A percentile compares a stretch with the other conserved stretches of the same genome.
These are phyloP conservation scores for Phaenicophaeus curvirostris DNA, from an alignment of 2,797 vertebrate species.

Conservation along the genomic window DNA sequence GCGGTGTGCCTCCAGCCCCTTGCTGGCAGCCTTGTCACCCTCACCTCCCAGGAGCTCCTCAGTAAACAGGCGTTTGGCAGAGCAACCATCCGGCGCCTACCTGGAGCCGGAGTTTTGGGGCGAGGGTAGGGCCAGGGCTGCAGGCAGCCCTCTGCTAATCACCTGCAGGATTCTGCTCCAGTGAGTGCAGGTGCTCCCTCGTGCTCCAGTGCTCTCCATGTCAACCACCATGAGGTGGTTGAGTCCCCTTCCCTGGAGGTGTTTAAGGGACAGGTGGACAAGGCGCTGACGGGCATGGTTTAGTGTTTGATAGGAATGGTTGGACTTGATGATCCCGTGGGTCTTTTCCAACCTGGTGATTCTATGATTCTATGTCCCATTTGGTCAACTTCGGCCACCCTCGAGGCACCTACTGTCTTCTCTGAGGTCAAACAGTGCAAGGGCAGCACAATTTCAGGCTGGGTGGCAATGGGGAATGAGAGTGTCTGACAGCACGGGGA, in stretches of 20 bases:
- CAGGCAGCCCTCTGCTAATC: background rate
- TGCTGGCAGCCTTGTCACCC: background rate
- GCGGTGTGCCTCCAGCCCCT: background rate
- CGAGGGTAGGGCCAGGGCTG: background rate
- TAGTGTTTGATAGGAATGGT: too few relatives aligned
- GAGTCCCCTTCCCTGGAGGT: too few relatives aligned
- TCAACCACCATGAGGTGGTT: too few relatives aligned
- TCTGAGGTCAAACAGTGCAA: background rate
- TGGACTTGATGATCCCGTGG: too few relatives aligned
- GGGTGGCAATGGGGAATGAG: background rate
- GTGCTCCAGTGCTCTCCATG: fast-evolving
- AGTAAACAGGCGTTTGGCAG: background rate
- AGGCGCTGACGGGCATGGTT: too few relatives aligned
- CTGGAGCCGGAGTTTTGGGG: background rate
- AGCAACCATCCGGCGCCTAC: background rate
- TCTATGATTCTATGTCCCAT: too few relatives aligned
- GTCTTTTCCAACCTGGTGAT: too few relatives aligned
- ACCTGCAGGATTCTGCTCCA: background rate
- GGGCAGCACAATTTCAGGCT: background rate
- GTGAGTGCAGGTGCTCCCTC: too few relatives aligned
- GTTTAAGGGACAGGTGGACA: too few relatives aligned
- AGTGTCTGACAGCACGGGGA: background rate
- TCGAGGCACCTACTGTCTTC: fast-evolving
- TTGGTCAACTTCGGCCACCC: background rate
- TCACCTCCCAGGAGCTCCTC: background rate